Conservation (phyloP, 23 tunicate genomes). For the Pegea sp. region DNA sequence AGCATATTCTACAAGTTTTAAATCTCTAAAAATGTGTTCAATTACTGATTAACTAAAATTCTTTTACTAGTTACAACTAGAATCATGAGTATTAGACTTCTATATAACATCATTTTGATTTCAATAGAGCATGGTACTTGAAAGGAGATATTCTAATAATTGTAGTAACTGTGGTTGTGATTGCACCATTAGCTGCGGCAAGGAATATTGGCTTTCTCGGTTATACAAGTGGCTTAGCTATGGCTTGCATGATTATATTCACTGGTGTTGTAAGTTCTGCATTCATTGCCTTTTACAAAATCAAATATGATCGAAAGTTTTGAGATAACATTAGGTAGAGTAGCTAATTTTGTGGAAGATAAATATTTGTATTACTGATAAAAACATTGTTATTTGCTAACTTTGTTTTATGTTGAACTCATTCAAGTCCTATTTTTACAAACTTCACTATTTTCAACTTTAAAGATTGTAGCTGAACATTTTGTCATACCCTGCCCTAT, state of each 20-base stretch:
- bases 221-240: constrained; percentile 93
- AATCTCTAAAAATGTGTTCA: no score
- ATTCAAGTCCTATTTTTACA: no score
- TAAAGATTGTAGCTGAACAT: constrained; percentile 60
- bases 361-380: no score
- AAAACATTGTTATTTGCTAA: no score
- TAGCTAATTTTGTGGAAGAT: no score
- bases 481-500: constrained; percentile 90
- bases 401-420: no score
- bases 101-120: not conserved
- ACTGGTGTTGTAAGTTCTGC: constrained; percentile 52
- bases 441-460: no score
- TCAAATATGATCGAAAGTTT: no score
- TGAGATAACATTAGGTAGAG: no score
- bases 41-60: no score
- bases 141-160: constrained; percentile 61
- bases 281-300: not conserved
- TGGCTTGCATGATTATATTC: constrained; percentile 93
- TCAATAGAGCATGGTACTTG: constrained; percentile 50
- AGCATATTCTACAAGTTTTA: not conserved
- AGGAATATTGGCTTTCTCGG: constrained; percentile 87
- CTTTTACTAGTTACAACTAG: not conserved
- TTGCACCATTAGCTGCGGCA: constrained; percentile 87
- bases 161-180: constrained; percentile 52
- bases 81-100: not conserved